A percentile compares a stretch with the other conserved stretches of the same genome.
Evolutionary conservation across 2,797 vertebrate species (phyloP).

Genomic region (Morelia viridis): DNA sequence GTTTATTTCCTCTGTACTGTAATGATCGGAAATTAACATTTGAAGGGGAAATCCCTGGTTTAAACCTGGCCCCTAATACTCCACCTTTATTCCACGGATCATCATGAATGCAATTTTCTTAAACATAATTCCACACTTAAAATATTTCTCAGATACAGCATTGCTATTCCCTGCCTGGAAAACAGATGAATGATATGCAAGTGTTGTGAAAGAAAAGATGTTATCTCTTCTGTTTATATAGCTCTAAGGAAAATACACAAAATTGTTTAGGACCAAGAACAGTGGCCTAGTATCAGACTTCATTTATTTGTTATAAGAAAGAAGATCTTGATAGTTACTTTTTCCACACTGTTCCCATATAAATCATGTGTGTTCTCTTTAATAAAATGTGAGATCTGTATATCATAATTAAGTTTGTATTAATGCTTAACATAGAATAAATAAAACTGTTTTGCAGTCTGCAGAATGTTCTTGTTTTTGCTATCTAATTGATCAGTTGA

Average conservation of each 20-base stretch:
- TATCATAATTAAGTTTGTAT: neutral
- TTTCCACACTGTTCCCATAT: slow-evolving; percentile 34
- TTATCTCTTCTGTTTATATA: neutral
- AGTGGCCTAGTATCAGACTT: slow-evolving; percentile 50
- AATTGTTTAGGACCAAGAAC: neutral
- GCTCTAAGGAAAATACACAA: neutral
- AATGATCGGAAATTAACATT: slow-evolving; percentile 17
- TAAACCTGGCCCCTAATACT: slow-evolving; percentile 1
- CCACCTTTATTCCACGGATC: neutral
- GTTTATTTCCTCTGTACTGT: neutral
- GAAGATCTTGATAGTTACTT: slow-evolving; percentile 43
- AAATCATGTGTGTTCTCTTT: slow-evolving; percentile 20
- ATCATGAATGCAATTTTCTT: neutral
- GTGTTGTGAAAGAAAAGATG: neutral
- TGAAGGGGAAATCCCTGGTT: slow-evolving; percentile 42
- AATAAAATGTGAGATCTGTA: slow-evolving; percentile 31
- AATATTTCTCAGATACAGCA: neutral
- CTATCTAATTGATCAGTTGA: neutral
- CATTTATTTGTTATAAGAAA: slow-evolving; percentile 49
- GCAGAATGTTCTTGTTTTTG: slow-evolving; percentile 44
- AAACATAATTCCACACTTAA: neutral
- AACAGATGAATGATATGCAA: neutral
- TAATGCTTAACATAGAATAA: neutral
- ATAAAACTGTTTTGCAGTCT: slow-evolving; percentile 26
- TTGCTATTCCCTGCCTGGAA: neutral